These are phyloP conservation scores for Cyphomyrus plagiostoma DNA, from an alignment of 2,113 vertebrate species.

Conservation along the genomic window DNA sequence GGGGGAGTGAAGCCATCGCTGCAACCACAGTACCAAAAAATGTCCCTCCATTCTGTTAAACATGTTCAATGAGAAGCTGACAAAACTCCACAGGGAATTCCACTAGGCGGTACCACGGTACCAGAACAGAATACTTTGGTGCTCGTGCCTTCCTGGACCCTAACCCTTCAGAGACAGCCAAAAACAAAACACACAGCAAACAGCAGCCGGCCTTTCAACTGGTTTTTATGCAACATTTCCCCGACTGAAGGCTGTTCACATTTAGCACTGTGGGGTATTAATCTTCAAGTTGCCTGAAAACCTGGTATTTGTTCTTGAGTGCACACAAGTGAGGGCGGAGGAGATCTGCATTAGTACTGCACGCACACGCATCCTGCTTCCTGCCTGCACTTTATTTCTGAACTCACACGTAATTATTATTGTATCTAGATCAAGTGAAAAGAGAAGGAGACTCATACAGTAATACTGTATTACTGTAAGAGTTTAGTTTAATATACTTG, in stretches of 20 bases:
- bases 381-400: background rate
- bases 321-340: background rate
- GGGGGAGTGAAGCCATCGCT: constrained; percentile 36
- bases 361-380: background rate
- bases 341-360: background rate
- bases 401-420: background rate
- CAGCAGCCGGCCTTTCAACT: background rate
- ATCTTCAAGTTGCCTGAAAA: background rate
- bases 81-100: background rate
- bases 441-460: too few species aligned
- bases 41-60: constrained; percentile 8
- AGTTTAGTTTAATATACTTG: background rate
- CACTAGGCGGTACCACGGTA: background rate
- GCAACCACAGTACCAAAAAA: constrained; percentile 31
- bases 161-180: too few species aligned
- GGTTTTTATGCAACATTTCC: background rate
- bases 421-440: background rate
- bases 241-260: background rate
- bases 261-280: background rate
- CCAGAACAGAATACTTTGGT: background rate
- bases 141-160: background rate
- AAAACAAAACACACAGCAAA: background rate
- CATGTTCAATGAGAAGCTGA: background rate
- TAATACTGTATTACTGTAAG: background rate
- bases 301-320: background rate